Evolutionary conservation across 1,140 invertebrate genomes (phyloP), one percentile per base, ranked within the genome.

Genomic region (Bombus haemorrhoidalis): DNA sequence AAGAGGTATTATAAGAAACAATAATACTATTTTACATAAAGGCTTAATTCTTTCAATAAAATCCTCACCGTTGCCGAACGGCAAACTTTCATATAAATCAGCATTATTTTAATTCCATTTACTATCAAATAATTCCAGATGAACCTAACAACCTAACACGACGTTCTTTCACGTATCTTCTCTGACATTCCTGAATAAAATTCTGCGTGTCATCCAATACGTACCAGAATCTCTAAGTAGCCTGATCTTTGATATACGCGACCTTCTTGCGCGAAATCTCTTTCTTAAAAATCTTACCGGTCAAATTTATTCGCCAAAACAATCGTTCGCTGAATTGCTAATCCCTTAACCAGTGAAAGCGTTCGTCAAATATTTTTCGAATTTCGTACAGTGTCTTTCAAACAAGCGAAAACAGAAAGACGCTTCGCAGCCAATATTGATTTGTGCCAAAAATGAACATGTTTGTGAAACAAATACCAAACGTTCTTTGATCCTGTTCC

Each of bases 61-160:
- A 84, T 79, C 71, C n/a, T 57, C 9, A 32, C 62, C 66, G 3
- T 47, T 78, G 2, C 47, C 13, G 4, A 43, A 43, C 53, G 9
- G 15, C 8, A 34, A 22, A 71, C 82, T 25, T 78, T 34, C 37
- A 32, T 71, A 66, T 68, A 78, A 79, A 71, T 59, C 3, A 78
- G 5, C 18, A 0, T 37, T 22, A 69, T 77, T 83, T 76, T 32
- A 68, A 47, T 34, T n/a, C 28, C 28, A 66, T 2, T 57, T 22
- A 34, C 6, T 28, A 28, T 37, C 43, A 9, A 39, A 13, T 64
- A 39, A 39, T 39, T 39, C 39, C 39, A 32, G 4, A 28, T 12
- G 32, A 47, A 28, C 4, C 3, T 28, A 2, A 4, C 72, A 10
- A 32, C 2, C 12, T n/a, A 12, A 59, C 57, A 1, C 57, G 9